Base-by-base conservation (phyloP, 2,888 invertebrate genomes). In the Diarsia rubi region DNA sequence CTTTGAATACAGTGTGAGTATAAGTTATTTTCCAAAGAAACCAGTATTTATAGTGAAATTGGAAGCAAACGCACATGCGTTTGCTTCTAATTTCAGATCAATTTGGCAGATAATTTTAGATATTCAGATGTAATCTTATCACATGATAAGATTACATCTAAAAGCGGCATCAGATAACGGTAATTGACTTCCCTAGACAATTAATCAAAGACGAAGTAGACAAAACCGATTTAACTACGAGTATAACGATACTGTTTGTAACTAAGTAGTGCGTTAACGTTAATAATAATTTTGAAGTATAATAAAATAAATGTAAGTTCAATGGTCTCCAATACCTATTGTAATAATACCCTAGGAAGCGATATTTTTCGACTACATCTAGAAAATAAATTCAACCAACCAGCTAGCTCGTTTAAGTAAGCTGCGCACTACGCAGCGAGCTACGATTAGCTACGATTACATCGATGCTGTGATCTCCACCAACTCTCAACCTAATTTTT, bases 21-120 rank as follows among this genome's bases (percentile, higher is more conserved):
- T 78, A 79, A 27, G n/a, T 37, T 45, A n/a, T 27, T 21, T 67
- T n/a, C 42, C 37, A 14, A 16, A 49, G 27, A 21, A 59, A 0
- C 12, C 67, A 42, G 57, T 78, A 79, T 79, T 79, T 79, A 78
- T 73, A 73, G 63, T 52, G 0, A 47, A 66, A 73, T 47, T 21
- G 4, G 31, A 45, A 60, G 16, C 1, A 21, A 24, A 37, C 1
- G 2, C 11, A 16, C 6, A 8, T 37, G 37, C 37, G 37, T 37
- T 37, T 37, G 37, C 37, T 37, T 37, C 37, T 37, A 37, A 37
- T 37, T 37, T 37, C 8, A 37, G 37, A 37, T 37, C 8, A 8
- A 6, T 37, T 8, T 8, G 37, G 37, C 8, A 37, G 37, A 37
- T 37, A 37, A 37, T 8, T 37, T 8, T 1, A 37, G 37, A 37